Evolutionary conservation across 2,888 invertebrate species (phyloP), one percentile per base, ranked within the genome.

Genomic region (Cataglyphis cursor): DNA sequence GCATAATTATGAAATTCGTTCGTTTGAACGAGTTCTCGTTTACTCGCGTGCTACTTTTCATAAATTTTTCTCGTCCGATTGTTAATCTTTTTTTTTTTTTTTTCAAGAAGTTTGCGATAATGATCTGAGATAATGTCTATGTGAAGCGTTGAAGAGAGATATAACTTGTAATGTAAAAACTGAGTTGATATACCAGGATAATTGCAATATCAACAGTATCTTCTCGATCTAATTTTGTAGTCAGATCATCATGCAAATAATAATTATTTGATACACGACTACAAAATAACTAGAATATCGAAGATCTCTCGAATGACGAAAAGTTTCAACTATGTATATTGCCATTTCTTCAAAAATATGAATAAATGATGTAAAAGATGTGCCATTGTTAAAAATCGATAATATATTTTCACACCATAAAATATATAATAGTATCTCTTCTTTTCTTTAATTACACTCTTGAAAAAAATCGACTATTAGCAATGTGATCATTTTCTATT

Each of bases 1-100:
- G 57, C 57, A 38, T 57, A 59, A 78, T 78, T 70, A 28, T 28
- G 28, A 54, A 28, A 76, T 54, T 68, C 28, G 70, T 68, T 9
- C 18, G 28, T 74, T 44, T 44, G 15, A 61, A 12, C 21, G 24
- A 75, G 10, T n/a, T 1, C 9, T 38, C 28, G 21, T 44, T 78
- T 41, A 18, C 12, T 70, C 24, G 10, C 65, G 18, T 35, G 31
- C n/a, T 48, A 3, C 18, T 75, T 76, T 54, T 41, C 21, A 54
- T 51, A 28, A 64, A 75, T 65, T 35, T 24, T 6, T 1, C 31
- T 35, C 12, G 31, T 21, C 3, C 21, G 21, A 44, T 6, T 31
- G 1, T 48, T n/a, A 8, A 38, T 4, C 18, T 24, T 48, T n/a
- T 31, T 62, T 24, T 24, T 24, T n/a, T 24, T 24, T 15, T 74